Evolutionary conservation across 2,888 invertebrate species (phyloP), one percentile per base, ranked within the genome.

Genomic region (Clanis bilineata): DNA sequence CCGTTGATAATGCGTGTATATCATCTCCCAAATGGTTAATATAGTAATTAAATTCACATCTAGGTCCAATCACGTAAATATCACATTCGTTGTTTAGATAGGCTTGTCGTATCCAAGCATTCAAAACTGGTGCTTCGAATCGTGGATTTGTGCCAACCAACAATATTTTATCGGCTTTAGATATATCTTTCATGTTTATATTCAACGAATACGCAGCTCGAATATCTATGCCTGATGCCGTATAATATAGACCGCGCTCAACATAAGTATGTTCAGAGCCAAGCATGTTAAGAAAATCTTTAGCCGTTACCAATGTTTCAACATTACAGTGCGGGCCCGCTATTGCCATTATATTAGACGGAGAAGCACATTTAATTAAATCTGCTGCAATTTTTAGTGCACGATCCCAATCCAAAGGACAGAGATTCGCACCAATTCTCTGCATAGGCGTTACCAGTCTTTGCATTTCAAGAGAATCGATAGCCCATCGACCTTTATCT

Each of bases 101-200:
- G 57, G 96, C 95, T 87, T 99, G 98, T 58, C 99, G 94, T 67
- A 99, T 95, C 80, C 99, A 95, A 0, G 98, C 96, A 83, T 99
- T 99, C 56, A 99, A 92, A 56, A 99, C 92, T 0, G 99, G 98
- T 10, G 99, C 99, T 90, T 99, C 99, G 80, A 97, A 98, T 68
- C 99, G 94, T 1, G 99, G 98, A 92, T 99, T 99, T 1, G 99
- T 98, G 54, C 99, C 99, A 62, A 99, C 94, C 41, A 99, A 90
- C 23, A 99, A 83, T 62, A 99, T 95, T 65, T 96, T 94, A 88
- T 99, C 99, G 15, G 99, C 97, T 57, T 73, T 65, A 18, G 69
- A 71, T 25, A 90, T 69, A 73, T 98, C 96, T 87, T 98, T 98
- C 66, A 99, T 93, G 43, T 95, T 95, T 78, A 85, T 66, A 64